phyloP scores from a whole-genome alignment of 2,888 invertebrate species.

The Diogma glabrata region DNA sequence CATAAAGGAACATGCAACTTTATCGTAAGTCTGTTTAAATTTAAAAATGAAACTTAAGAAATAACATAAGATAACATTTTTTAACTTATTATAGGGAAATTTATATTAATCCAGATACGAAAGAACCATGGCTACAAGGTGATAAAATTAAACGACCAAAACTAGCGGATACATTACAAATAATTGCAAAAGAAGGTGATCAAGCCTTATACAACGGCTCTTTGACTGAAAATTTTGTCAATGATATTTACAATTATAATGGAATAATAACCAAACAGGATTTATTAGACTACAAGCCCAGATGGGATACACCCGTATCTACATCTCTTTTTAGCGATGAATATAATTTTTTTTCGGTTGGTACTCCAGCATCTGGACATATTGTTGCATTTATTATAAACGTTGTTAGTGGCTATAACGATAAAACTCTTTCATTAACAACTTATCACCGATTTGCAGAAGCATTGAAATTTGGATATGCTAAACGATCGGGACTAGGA shows the following conservation, averaged over 20 bases:
- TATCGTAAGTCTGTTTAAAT: slow-evolving; percentile 28
- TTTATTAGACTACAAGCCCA: slow-evolving; percentile 55
- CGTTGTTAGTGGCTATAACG: slow-evolving; percentile 46
- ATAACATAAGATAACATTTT: too few species aligned
- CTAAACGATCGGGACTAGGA: slow-evolving; percentile 69
- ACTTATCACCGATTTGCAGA: slow-evolving; percentile 74
- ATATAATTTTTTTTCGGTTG: slow-evolving; percentile 60
- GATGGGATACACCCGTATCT: slow-evolving; percentile 52
- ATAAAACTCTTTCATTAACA: slow-evolving; percentile 1
- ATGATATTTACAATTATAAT: slow-evolving; percentile 55
- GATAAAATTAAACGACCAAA: slow-evolving; percentile 51
- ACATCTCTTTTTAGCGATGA: slow-evolving; percentile 43
- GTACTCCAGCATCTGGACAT: slow-evolving; percentile 77
- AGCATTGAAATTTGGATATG: slow-evolving; percentile 85
- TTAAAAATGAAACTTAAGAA: too few species aligned
- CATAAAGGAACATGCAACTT: slow-evolving; percentile 46
- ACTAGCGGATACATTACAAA: slow-evolving; percentile 56
- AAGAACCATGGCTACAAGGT: slow-evolving; percentile 47
- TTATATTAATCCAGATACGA: slow-evolving; percentile 50
- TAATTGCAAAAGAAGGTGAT: slow-evolving; percentile 55
- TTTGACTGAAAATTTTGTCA: slow-evolving; percentile 23
- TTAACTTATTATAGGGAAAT: slow-evolving; percentile 35
- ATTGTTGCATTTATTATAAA: slow-evolving; percentile 73
- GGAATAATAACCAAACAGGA: slow-evolving; percentile 73
- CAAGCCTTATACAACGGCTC: slow-evolving; percentile 65